Percentiles rank a stretch among this genome's conserved stretches.
Evolutionary conservation across 1,140 invertebrate genomes (phyloP).

Genomic region (Drosophila tani): DNA sequence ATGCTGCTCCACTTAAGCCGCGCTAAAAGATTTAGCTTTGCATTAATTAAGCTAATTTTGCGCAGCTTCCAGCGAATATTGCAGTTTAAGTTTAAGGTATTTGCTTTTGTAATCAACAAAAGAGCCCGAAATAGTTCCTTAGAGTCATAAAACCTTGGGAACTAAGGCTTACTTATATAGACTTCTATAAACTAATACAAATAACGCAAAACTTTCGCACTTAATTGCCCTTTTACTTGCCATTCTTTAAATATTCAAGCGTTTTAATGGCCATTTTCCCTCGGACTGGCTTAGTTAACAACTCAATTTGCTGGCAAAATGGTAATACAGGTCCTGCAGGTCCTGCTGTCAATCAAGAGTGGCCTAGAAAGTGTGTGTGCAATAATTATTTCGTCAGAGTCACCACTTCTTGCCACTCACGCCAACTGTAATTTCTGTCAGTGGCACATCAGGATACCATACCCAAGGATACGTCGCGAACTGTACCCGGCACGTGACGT

Average conservation of each 20-base stretch:
- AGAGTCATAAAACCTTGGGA: too few species aligned
- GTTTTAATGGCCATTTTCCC: neutral
- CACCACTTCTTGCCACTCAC: conserved; percentile 21
- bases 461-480: conserved; percentile 15
- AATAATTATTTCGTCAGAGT: conserved; percentile 67
- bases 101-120: neutral
- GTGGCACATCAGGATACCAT: conserved; percentile 39
- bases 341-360: conserved; percentile 43
- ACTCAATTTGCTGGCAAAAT: conserved; percentile 13
- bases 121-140: neutral
- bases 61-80: conserved; percentile 8
- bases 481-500: conserved; percentile 65
- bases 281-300: neutral
- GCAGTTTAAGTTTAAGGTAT: neutral
- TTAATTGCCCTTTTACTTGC: neutral
- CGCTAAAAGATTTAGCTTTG: conserved; percentile 75
- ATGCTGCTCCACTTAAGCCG: conserved; percentile 47
- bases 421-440: conserved; percentile 71
- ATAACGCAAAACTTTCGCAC: neutral
- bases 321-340: conserved; percentile 4
- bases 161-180: neutral
- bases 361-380: conserved; percentile 51
- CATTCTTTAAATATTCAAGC: neutral
- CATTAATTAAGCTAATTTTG: conserved; percentile 75
- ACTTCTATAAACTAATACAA: neutral